These are phyloP conservation scores for Limnephilus lunatus DNA, from an alignment of 2,888 invertebrate species.

Conservation along the genomic window DNA sequence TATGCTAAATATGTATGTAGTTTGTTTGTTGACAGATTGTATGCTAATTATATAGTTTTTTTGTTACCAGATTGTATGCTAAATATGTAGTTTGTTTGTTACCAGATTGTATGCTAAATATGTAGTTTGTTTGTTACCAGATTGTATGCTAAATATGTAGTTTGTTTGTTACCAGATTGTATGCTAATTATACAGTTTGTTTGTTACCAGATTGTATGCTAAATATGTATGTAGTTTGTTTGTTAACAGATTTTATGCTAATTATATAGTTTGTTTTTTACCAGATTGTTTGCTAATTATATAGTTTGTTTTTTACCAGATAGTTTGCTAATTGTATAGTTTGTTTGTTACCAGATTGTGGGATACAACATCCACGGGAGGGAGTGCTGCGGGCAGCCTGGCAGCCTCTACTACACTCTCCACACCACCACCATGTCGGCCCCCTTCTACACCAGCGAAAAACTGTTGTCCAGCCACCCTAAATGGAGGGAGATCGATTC, in stretches of 20 bases:
- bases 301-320: neutral
- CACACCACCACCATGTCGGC: constrained; percentile 89
- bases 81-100: too few relatives aligned
- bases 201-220: too few relatives aligned
- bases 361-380: constrained; percentile 76
- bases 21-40: too few relatives aligned
- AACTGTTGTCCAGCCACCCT: constrained; percentile 83
- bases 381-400: constrained; percentile 73
- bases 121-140: too few relatives aligned
- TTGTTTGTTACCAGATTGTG: constrained; percentile 72
- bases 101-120: too few relatives aligned
- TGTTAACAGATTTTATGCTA: neutral
- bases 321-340: neutral
- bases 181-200: too few relatives aligned
- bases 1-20: too few relatives aligned
- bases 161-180: too few relatives aligned
- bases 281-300: neutral
- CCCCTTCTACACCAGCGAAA: constrained; percentile 90
- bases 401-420: constrained; percentile 86
- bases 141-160: too few relatives aligned
- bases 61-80: neutral
- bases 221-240: too few relatives aligned
- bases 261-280: constrained; percentile 2
- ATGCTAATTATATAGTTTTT: too few relatives aligned
- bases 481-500: constrained; percentile 90